phyloP scores from a whole-genome alignment of 2,113 vertebrate species.

The Ginglymostoma cirratum region DNA sequence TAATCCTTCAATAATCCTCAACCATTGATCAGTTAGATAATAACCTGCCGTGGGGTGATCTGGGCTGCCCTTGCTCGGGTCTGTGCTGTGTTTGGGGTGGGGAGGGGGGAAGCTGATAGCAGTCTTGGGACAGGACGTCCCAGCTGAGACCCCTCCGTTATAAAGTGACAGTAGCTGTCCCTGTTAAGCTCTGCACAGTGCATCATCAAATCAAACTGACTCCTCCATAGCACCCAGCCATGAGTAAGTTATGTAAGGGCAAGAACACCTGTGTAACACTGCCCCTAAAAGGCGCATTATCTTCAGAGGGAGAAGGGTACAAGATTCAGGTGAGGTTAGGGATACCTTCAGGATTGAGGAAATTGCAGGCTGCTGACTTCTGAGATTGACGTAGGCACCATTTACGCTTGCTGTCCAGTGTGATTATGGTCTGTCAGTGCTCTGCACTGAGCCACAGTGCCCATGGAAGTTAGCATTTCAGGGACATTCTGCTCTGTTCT shows the following conservation, averaged over 20 bases:
- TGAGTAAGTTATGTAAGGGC: not conserved
- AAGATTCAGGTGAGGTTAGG: not conserved
- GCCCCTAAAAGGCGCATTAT: not conserved
- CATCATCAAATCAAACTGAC: not conserved
- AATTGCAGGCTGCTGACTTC: not conserved
- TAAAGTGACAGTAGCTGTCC: too few relatives aligned
- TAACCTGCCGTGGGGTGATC: not conserved
- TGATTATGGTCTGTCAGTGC: not conserved
- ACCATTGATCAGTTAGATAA: not conserved
- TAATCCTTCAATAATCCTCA: not conserved
- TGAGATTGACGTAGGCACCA: not conserved
- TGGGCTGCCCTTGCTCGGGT: not conserved
- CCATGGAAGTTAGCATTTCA: not conserved
- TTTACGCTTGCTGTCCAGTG: not conserved
- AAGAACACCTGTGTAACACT: not conserved
- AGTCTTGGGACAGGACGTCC: not conserved
- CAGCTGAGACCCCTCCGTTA: not conserved
- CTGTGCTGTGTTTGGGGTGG: too few relatives aligned
- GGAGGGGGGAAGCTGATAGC: too few relatives aligned
- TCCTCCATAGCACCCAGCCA: not conserved
- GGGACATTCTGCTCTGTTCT: too few relatives aligned
- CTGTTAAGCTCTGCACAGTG: not conserved
- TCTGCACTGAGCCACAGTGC: not conserved
- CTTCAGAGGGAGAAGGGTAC: not conserved
- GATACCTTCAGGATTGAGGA: not conserved